phyloP scores from a whole-genome alignment of 2,113 vertebrate genomes.

The Dermatemys mawii region DNA sequence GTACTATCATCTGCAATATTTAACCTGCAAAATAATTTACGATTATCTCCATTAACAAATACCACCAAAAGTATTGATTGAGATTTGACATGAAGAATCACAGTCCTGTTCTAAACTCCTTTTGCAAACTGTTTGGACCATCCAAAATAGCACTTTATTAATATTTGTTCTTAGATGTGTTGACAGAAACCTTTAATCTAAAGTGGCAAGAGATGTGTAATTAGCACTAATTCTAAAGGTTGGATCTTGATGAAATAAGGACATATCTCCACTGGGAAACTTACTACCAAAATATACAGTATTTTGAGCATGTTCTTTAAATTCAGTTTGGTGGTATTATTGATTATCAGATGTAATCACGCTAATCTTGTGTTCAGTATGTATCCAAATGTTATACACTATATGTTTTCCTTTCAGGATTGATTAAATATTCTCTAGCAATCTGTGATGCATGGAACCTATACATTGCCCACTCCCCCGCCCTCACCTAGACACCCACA shows the following conservation, averaged over 20 bases:
- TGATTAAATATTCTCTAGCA: neutral
- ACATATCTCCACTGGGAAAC: neutral
- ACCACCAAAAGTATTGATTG: neutral
- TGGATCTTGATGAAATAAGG: neutral
- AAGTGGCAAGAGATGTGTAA: neutral
- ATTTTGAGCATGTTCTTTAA: neutral
- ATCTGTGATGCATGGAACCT: neutral
- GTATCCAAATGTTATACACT: neutral
- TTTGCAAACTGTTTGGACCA: neutral
- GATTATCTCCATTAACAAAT: neutral
- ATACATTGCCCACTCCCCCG: neutral
- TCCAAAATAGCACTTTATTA: neutral
- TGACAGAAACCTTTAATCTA: neutral
- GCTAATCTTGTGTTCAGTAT: accelerated
- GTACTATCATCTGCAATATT: neutral
- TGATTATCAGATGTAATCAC: neutral
- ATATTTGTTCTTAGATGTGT: neutral
- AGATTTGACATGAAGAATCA: neutral
- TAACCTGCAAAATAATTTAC: neutral
- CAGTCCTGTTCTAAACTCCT: neutral
- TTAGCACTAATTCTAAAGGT: neutral
- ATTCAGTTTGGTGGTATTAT: neutral
- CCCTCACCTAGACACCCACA: neutral
- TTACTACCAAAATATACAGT: neutral
- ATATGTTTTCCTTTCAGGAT: neutral